Percentiles rank a stretch among this genome's conserved stretches.
Conservation (phyloP, 2,888 invertebrate genomes). For the Andrena fulva region DNA sequence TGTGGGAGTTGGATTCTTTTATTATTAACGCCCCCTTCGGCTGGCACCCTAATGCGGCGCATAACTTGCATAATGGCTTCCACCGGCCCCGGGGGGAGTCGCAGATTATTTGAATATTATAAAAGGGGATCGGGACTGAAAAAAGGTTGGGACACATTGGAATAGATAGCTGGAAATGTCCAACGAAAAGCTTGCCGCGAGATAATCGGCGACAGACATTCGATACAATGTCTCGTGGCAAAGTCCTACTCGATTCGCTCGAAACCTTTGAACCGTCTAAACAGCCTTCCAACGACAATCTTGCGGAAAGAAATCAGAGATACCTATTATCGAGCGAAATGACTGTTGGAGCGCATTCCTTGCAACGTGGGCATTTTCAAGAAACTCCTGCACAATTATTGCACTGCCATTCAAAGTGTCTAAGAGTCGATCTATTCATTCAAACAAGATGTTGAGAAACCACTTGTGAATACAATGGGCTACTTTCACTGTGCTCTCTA, state of each 20-base stretch:
- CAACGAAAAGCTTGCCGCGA: background rate
- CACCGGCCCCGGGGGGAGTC: too few species aligned
- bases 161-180: background rate
- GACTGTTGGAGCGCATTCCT: background rate
- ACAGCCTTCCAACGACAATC: background rate
- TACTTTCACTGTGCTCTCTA: conserved; percentile 6
- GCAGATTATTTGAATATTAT: too few species aligned
- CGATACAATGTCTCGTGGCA: background rate
- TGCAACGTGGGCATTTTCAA: background rate
- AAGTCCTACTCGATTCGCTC: background rate
- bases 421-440: background rate
- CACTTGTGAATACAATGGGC: background rate
- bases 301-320: background rate
- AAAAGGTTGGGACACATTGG: too few species aligned
- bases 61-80: too few species aligned
- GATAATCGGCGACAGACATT: background rate
- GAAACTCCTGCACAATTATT: background rate
- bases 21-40: too few species aligned
- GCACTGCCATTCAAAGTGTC: too few species aligned
- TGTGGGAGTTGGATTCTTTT: too few species aligned
- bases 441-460: background rate
- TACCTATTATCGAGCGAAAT: too few species aligned
- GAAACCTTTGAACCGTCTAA: conserved; percentile 17
- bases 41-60: too few species aligned
- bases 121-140: too few species aligned